Conservation (phyloP, 2,888 invertebrate genomes). For the Lobophora halterata region DNA sequence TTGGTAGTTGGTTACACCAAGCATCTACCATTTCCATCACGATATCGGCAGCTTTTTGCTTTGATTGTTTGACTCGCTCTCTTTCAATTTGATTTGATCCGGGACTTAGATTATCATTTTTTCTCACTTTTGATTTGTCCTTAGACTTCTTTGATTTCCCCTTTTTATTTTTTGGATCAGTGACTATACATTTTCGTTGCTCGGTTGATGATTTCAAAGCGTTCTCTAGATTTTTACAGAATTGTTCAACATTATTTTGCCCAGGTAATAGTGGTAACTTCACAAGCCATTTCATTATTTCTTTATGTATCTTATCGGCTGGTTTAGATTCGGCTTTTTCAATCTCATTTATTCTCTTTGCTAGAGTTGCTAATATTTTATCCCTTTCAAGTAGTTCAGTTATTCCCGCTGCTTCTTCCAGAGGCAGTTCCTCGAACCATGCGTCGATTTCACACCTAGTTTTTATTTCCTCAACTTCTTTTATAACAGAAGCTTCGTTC, state of each 20-base stretch:
- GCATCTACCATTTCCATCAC: conserved; percentile 47
- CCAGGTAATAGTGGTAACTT: conserved; percentile 44
- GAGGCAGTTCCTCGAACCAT: conserved; percentile 54
- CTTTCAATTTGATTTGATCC: too few species aligned
- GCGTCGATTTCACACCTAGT: conserved; percentile 52
- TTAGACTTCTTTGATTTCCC: conserved; percentile 25
- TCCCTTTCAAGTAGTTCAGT: conserved; percentile 46
- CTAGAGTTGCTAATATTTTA: conserved; percentile 46
- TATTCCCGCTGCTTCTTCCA: conserved; percentile 35
- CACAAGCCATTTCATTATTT: conserved; percentile 51
- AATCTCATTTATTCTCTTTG: conserved; percentile 50
- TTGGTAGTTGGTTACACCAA: conserved; percentile 54
- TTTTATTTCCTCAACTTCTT: conserved; percentile 57
- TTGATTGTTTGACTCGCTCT: too few species aligned
- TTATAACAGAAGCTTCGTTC: conserved; percentile 39
- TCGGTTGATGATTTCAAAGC: conserved; percentile 42
- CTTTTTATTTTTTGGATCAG: conserved; percentile 19
- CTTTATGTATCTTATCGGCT: conserved; percentile 45
- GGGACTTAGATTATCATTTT: conserved; percentile 34
- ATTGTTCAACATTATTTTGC: conserved; percentile 34
- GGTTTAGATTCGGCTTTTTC: conserved; percentile 40
- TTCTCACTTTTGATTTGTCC: conserved; percentile 17
- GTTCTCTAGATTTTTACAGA: conserved; percentile 39
- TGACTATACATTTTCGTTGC: conserved; percentile 42
- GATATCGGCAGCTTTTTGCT: conserved; percentile 45